These are phyloP conservation scores for Tromatobia lineatoria DNA, from an alignment of 2,888 invertebrate species.

Conservation along the genomic window DNA sequence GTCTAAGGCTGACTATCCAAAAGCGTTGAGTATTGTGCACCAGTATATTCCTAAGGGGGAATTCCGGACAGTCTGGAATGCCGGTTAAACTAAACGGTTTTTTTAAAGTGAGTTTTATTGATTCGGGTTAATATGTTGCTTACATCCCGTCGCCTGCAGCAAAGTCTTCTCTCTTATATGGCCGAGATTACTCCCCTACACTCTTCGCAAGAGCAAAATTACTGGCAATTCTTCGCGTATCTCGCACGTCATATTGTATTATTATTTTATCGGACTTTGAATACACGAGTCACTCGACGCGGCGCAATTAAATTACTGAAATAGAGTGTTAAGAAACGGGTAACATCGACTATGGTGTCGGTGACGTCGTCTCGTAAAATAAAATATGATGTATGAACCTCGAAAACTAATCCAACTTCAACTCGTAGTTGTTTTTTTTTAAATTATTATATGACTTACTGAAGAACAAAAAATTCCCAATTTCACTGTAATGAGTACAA, in stretches of 20 bases:
- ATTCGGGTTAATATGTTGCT: conserved; percentile 47
- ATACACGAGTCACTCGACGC: conserved; percentile 7
- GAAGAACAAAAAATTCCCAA: too few species aligned
- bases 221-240: conserved; percentile 40
- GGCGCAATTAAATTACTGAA: conserved; percentile 9
- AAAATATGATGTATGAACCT: not conserved
- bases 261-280: conserved; percentile 22
- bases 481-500: too few species aligned
- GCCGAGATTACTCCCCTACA: not conserved
- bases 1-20: not conserved
- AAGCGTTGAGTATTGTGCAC: conserved; percentile 1
- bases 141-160: conserved; percentile 26
- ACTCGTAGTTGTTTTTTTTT: too few species aligned
- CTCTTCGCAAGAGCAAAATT: conserved; percentile 45
- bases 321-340: conserved; percentile 3
- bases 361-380: not conserved
- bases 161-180: conserved; percentile 23
- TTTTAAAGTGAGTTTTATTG: conserved; percentile 66
- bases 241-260: conserved; percentile 21
- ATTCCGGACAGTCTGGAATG: conserved; percentile 41
- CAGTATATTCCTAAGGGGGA: conserved; percentile 19
- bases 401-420: too few species aligned
- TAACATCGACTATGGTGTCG: not conserved
- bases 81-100: conserved; percentile 39
- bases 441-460: too few species aligned